These are phyloP conservation scores for Belgica antarctica DNA, from an alignment of 2,888 invertebrate genomes.

Conservation along the genomic window DNA sequence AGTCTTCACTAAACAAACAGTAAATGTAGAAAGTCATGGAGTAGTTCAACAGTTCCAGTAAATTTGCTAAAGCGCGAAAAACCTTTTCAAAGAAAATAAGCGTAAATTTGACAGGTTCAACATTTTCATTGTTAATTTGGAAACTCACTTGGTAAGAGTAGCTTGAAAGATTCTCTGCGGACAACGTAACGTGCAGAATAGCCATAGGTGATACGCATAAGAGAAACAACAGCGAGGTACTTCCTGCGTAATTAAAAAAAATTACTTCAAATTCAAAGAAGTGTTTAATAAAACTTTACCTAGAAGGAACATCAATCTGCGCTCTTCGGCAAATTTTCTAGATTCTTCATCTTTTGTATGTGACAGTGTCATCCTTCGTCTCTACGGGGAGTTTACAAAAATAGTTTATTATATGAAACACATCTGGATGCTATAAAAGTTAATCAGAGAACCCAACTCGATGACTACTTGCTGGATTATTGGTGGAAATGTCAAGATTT, in stretches of 20 bases:
- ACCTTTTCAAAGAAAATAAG: constrained; percentile 55
- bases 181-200: constrained; percentile 66
- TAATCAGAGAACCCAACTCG: no score
- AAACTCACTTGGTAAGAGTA: constrained; percentile 63
- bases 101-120: no score
- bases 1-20: constrained; percentile 74
- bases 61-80: constrained; percentile 68
- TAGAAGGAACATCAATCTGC: constrained; percentile 63
- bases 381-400: no score
- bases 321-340: constrained; percentile 66
- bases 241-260: constrained; percentile 50
- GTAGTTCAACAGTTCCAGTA: constrained; percentile 72
- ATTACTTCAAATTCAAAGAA: not conserved
- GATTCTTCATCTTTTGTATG: constrained; percentile 64
- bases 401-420: no score
- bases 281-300: not conserved
- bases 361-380: constrained; percentile 65
- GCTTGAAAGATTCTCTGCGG: constrained; percentile 61
- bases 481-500: no score
- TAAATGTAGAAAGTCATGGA: constrained; percentile 77
- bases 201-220: constrained; percentile 72
- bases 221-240: constrained; percentile 66
- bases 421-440: no score
- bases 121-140: constrained; percentile 28
- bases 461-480: no score